Conservation (phyloP, 2,113 vertebrate genomes). For the Tichodroma muraria region DNA sequence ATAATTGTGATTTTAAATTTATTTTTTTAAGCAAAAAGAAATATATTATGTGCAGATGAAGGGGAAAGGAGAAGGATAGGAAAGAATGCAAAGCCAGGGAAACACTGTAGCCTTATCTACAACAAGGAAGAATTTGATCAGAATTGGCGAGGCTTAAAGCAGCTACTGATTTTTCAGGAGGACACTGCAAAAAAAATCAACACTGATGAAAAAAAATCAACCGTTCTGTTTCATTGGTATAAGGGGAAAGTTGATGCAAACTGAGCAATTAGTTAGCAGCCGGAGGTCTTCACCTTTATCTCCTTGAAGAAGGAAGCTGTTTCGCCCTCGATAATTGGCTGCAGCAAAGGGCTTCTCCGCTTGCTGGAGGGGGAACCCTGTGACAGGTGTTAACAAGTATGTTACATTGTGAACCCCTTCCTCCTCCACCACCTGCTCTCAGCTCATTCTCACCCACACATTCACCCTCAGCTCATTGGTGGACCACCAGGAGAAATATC, state of each 20-base stretch:
- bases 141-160: slow-evolving; percentile 4
- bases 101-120: background rate
- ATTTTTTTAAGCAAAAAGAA: background rate
- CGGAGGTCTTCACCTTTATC: slow-evolving; percentile 88
- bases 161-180: slow-evolving; percentile 59
- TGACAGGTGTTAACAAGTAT: slow-evolving; percentile 78
- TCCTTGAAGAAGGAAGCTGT: slow-evolving; percentile 98
- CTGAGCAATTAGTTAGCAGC: slow-evolving; percentile 68
- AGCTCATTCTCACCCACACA: slow-evolving; percentile 46
- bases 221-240: background rate
- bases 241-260: slow-evolving; percentile 27
- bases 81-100: slow-evolving; percentile 12
- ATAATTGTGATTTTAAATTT: background rate
- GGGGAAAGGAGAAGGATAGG: background rate
- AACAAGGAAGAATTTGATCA: background rate
- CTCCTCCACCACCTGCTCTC: slow-evolving; percentile 26
- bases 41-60: background rate
- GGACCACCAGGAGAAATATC: background rate
- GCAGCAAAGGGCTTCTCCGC: slow-evolving; percentile 95
- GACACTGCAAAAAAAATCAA: slow-evolving; percentile 64
- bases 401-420: slow-evolving; percentile 69
- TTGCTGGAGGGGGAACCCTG: slow-evolving; percentile 99
- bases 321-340: slow-evolving; percentile 99
- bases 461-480: background rate
- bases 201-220: background rate